Evolutionary conservation across 2,888 invertebrate genomes (phyloP).

Genomic region (Conistra vaccinii): DNA sequence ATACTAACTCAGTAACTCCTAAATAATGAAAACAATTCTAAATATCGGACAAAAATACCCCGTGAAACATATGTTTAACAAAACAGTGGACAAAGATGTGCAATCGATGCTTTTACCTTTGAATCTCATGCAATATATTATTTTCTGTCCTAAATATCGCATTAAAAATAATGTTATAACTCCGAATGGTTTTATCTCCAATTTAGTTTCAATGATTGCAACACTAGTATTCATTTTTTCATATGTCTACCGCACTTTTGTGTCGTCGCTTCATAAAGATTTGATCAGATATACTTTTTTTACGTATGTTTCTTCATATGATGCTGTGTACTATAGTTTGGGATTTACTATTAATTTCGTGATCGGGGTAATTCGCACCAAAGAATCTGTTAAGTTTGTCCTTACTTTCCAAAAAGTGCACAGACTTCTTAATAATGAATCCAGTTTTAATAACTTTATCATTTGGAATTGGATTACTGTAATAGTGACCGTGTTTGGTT

Average conservation of each 20-base stretch:
- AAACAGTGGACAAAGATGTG: slow-evolving; percentile 5
- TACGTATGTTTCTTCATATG: not conserved
- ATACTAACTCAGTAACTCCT: too few relatives aligned
- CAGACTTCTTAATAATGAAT: not conserved
- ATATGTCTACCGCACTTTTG: not conserved
- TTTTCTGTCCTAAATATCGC: not conserved
- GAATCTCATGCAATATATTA: slow-evolving; percentile 26
- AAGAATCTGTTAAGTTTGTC: not conserved
- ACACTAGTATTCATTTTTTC: not conserved
- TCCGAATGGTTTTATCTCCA: not conserved
- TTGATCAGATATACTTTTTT: not conserved
- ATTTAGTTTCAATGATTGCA: not conserved
- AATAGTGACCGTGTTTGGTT: not conserved
- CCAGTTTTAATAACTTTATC: not conserved
- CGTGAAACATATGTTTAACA: not conserved
- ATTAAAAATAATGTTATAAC: not conserved
- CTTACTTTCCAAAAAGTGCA: slow-evolving; percentile 23
- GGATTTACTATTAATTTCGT: slow-evolving; percentile 14
- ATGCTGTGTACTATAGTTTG: slow-evolving; percentile 3
- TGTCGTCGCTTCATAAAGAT: not conserved
- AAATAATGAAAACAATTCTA: not conserved
- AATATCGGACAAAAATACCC: not conserved
- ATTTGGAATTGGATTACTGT: slow-evolving; percentile 22
- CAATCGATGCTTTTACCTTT: slow-evolving; percentile 23
- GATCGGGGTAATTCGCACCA: not conserved